These are phyloP conservation scores for Harlomillsia oculata DNA, from an alignment of 1,140 invertebrate genomes.

Conservation along the genomic window DNA sequence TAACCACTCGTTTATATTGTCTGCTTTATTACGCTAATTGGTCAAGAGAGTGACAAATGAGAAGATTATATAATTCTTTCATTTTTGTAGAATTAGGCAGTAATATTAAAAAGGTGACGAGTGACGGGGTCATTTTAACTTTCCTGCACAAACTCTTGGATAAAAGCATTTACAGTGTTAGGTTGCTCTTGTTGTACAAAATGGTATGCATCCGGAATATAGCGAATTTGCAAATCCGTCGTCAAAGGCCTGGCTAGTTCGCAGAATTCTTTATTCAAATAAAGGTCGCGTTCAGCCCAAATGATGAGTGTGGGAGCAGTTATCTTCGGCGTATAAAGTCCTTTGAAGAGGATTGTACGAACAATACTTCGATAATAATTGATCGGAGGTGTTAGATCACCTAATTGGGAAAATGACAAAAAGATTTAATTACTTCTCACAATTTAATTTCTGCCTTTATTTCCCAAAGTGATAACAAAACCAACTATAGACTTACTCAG, in stretches of 20 bases:
- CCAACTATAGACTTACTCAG: constrained; percentile 39
- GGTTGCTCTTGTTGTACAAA: constrained; percentile 57
- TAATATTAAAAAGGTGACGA: too few relatives aligned
- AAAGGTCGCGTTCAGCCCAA: constrained; percentile 49
- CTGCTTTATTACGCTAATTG: too few relatives aligned
- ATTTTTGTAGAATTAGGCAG: too few relatives aligned
- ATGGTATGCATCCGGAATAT: constrained; percentile 49
- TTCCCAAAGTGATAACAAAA: neutral
- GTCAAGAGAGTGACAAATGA: too few relatives aligned
- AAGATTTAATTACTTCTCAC: neutral
- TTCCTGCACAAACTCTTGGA: constrained; percentile 54
- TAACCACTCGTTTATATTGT: too few relatives aligned
- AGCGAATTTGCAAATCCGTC: constrained; percentile 43
- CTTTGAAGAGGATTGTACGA: neutral
- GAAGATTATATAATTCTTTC: too few relatives aligned
- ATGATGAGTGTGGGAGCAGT: constrained; percentile 44
- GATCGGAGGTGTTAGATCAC: constrained; percentile 8
- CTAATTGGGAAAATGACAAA: neutral
- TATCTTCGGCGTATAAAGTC: constrained; percentile 35
- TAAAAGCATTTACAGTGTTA: constrained; percentile 48
- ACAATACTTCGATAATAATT: constrained; percentile 13
- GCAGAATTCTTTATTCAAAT: constrained; percentile 43
- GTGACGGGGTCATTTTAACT: too few relatives aligned
- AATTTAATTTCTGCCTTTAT: neutral
- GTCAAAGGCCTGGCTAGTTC: constrained; percentile 42